Percentiles rank a stretch among this genome's conserved stretches.
Conservation (phyloP, 2,113 vertebrate species). For the Apus apus region DNA sequence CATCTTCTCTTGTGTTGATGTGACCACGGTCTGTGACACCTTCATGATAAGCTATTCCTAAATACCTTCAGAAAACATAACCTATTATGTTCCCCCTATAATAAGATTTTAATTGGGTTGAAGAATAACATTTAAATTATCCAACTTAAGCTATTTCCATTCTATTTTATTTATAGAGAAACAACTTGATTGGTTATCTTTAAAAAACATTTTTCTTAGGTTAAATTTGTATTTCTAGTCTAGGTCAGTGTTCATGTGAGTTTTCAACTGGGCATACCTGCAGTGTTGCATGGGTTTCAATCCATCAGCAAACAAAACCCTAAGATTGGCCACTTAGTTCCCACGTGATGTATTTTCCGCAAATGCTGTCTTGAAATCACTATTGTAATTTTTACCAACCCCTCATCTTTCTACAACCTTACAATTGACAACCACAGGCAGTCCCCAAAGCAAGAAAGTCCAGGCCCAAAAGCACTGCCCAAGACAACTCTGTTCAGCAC, state of each 20-base stretch:
- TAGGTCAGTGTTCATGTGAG: background rate
- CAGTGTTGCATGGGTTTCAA: background rate
- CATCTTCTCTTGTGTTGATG: background rate
- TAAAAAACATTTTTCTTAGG: background rate
- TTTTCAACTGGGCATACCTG: background rate
- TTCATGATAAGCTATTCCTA: background rate
- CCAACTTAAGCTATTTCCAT: background rate
- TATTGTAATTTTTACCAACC: background rate
- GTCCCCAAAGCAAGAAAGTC: background rate
- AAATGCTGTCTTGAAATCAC: background rate
- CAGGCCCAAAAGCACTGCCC: background rate
- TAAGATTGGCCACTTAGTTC: background rate
- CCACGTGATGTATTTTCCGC: background rate
- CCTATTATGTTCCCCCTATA: background rate
- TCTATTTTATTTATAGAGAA: background rate
- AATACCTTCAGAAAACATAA: background rate
- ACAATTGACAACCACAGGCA: background rate
- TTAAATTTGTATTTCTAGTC: background rate
- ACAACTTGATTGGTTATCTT: background rate
- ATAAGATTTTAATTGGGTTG: background rate
- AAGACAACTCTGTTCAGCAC: background rate
- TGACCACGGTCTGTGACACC: background rate
- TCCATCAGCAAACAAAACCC: background rate
- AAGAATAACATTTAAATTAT: background rate
- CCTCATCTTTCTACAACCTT: background rate